Percentiles rank a stretch among this genome's conserved stretches.
These are phyloP conservation scores for Strigamia maritima DNA, from an alignment of 2,888 invertebrate genomes.

Conservation along the genomic window DNA sequence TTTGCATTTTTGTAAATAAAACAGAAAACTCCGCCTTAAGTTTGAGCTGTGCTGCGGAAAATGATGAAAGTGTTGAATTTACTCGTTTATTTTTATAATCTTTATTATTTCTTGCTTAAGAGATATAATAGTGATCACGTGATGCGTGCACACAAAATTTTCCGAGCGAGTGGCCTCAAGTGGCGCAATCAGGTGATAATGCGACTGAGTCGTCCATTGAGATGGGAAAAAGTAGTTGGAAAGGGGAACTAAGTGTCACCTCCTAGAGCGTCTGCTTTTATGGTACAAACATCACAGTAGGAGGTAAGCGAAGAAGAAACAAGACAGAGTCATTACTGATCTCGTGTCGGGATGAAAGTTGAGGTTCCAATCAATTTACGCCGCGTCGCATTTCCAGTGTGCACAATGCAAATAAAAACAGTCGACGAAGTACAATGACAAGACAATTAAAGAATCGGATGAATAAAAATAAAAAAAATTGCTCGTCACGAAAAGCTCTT, in stretches of 20 bases:
- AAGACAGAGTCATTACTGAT: constrained; percentile 21
- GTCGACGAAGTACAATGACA: constrained; percentile 14
- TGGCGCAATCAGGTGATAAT: constrained; percentile 34
- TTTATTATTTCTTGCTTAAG: constrained; percentile 3
- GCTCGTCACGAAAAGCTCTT: constrained; percentile 11
- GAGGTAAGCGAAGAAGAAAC: background rate
- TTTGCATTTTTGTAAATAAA: background rate
- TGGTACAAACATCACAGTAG: background rate
- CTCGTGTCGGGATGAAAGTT: constrained; percentile 9
- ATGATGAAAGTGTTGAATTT: background rate
- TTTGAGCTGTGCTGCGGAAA: background rate
- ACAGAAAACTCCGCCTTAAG: constrained; percentile 11
- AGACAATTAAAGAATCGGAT: constrained; percentile 7
- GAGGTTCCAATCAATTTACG: constrained; percentile 29
- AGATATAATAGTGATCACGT: constrained; percentile 15
- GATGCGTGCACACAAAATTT: constrained; percentile 28
- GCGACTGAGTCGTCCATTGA: constrained; percentile 10
- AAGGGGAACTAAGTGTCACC: constrained; percentile 7
- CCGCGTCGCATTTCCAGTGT: constrained; percentile 6
- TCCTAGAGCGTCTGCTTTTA: constrained; percentile 27
- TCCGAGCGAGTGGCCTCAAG: constrained; percentile 31
- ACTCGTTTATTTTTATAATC: background rate
- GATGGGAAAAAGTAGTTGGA: background rate
- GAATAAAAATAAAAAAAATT: background rate
- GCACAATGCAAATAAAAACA: constrained; percentile 20